Evolutionary conservation across 2,888 invertebrate species (phyloP), one percentile per base, ranked within the genome.

Genomic region (Drosophila peninsularis): DNA sequence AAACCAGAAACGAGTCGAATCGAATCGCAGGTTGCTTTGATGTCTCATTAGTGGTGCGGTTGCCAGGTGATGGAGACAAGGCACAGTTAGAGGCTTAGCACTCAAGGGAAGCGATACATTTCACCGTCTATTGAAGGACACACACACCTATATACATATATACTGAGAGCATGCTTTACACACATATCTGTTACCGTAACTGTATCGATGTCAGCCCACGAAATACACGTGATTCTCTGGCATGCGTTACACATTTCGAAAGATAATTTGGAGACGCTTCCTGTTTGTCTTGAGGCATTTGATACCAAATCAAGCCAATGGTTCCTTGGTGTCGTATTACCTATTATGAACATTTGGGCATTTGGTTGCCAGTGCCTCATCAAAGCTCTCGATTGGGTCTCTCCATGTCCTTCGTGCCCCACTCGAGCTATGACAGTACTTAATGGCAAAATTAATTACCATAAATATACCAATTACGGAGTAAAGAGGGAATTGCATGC

Each of bases 1-100:
- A 64, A 71, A 75, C 72, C 85, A 82, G 76, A 72, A 65, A 71
- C 66, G 80, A 77, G 75, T 79, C 85, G 77, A 77, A 82, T 79
- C 85, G 71, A 79, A 79, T 66, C 69, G 32, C 57, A 54, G 69
- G 71, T 63, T 62, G 57, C 83, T 83, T 88, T 83, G 83, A 83
- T 62, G 83, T 88, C 88, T 83, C 83, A 88, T 83, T 83, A 83
- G 85, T 75, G 57, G 37, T 62, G 65, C 71, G 88, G 88, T 88
- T 88, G 83, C 83, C 82, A 83, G 88, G 83, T 82, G 88, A 88
- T 50, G 75, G 73, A 44, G 54, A 50, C 60, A 64, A 27, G 24
- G n/a, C 34, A 24, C 11, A 36, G 42, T 14, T 39, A 9, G 30
- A 13, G 52, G 45, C 34, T 21, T 41, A 42, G 52, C 47, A 53